Base-by-base conservation (phyloP, 2,113 vertebrate species). In the Oenanthe oenanthe region DNA sequence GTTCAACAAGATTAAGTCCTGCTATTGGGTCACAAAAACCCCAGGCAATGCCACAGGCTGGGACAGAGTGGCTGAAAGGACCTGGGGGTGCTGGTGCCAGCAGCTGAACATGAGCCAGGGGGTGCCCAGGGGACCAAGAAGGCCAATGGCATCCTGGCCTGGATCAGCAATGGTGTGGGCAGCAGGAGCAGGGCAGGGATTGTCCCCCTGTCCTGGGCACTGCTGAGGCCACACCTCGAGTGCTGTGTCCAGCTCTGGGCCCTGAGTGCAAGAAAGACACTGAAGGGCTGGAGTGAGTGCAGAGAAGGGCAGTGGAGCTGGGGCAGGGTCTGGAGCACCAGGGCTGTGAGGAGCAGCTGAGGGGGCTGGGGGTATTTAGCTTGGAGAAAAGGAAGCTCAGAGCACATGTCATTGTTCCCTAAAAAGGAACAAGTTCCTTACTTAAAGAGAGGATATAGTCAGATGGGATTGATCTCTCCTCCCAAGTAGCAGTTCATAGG, bases 291-390 rank as follows among this genome's bases (percentile, higher is more conserved):
- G 34, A 36, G 34, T 36, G 34, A 36, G 34, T 36, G 34, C 34
- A 36, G 34, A 36, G 34, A 36, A 36, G 34, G 34, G 34, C 34
- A 36, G 0, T 0, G 0, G 12, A 82, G 36, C 8, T 82, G 88
- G 32, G 20, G 32, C 50, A n/a, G 29, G 12, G 6, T 26, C 53
- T 76, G 12, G 32, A 57, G 58, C 24, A 50, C 48, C 24, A 50
- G 48, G 25, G 7, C 48, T 50, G 48, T 25, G 13, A 50, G 48
- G n/a, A 38, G 19, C 1, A 1, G 9, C 26, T 84, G 38, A 86
- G n/a, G 15, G 24, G 62, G 2, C 31, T 53, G 24, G 6, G 3
- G 2, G 2, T 80, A 7, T 68, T 85, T 2, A 51, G 0, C 2
- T 3, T 81, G 34, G 10, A 29, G 29, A 63, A 82, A 15, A 78